phyloP scores from a whole-genome alignment of 2,797 vertebrate genomes.

The Paratrypauchen microcephalus region DNA sequence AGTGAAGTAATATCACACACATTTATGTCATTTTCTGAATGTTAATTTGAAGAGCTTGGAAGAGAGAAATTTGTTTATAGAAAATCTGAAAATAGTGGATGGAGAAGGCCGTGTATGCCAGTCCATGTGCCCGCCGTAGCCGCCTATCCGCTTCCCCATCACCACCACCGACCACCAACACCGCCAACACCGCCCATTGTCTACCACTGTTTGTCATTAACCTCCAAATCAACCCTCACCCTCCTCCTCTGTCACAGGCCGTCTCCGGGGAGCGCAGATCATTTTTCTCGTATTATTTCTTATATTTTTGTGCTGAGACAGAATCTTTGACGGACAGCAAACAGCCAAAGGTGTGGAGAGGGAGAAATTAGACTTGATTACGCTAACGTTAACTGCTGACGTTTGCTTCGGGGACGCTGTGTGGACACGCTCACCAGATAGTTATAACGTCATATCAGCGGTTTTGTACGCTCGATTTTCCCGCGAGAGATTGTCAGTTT shows the following conservation, averaged over 20 bases:
- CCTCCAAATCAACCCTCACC: constrained; percentile 86
- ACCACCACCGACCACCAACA: constrained; percentile 60
- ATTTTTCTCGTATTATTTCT: constrained; percentile 73
- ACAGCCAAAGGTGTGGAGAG: constrained; percentile 47
- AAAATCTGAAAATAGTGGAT: constrained; percentile 27
- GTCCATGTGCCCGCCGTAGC: constrained; percentile 83
- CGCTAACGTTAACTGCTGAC: constrained; percentile 21
- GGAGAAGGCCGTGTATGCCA: constrained; percentile 80
- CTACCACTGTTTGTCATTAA: constrained; percentile 88
- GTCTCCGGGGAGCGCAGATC: constrained; percentile 84
- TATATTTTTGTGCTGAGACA: constrained; percentile 74
- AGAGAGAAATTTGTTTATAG: too few species aligned
- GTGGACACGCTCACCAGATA: constrained; percentile 19
- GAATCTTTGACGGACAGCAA: constrained; percentile 68
- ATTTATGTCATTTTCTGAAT: too few species aligned
- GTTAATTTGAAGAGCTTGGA: too few species aligned
- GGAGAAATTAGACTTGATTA: constrained; percentile 58
- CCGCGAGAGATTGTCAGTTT: constrained; percentile 16
- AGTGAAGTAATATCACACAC: too few species aligned
- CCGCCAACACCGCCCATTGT: constrained; percentile 79
- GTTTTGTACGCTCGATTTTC: constrained; percentile 10
- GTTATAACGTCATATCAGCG: constrained; percentile 19
- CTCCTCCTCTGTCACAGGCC: constrained; percentile 80
- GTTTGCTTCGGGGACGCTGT: constrained; percentile 15
- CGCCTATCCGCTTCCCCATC: constrained; percentile 56